These are phyloP conservation scores for Stegostoma tigrinum DNA, from an alignment of 2,113 vertebrate genomes.

Conservation along the genomic window DNA sequence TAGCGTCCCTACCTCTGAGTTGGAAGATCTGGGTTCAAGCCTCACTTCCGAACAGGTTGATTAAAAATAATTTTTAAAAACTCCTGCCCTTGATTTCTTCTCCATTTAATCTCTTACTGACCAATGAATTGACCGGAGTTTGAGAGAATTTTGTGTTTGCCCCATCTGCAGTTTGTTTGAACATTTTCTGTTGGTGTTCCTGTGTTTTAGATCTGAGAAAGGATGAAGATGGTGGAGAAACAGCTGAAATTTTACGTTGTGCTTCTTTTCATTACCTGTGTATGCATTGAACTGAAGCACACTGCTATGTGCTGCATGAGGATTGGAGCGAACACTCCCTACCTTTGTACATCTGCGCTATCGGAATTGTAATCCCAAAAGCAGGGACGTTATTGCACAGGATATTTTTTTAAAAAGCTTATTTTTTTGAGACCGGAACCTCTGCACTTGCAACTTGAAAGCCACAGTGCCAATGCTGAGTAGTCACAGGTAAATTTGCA, in stretches of 20 bases:
- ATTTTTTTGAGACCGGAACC: background rate
- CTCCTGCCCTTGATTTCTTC: background rate
- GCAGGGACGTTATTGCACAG: background rate
- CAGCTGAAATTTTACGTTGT: background rate
- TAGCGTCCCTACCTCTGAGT: no score
- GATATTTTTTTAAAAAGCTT: background rate
- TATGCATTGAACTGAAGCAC: background rate
- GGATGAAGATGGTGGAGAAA: background rate
- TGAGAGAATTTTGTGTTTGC: background rate
- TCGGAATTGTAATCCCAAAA: background rate
- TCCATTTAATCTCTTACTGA: background rate
- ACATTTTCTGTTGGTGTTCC: background rate
- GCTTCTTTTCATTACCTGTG: background rate
- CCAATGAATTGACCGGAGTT: background rate
- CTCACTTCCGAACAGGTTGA: no score
- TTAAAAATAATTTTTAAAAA: no score
- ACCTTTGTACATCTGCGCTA: background rate
- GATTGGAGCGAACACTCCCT: background rate
- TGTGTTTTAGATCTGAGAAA: background rate
- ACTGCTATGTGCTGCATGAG: background rate
- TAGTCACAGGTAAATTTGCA: background rate
- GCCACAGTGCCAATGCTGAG: background rate
- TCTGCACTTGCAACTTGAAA: background rate
- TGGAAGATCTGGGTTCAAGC: no score
- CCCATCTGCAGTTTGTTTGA: background rate